These are phyloP conservation scores for Leucosticte australis DNA, from an alignment of 2,113 vertebrate species.

Conservation along the genomic window DNA sequence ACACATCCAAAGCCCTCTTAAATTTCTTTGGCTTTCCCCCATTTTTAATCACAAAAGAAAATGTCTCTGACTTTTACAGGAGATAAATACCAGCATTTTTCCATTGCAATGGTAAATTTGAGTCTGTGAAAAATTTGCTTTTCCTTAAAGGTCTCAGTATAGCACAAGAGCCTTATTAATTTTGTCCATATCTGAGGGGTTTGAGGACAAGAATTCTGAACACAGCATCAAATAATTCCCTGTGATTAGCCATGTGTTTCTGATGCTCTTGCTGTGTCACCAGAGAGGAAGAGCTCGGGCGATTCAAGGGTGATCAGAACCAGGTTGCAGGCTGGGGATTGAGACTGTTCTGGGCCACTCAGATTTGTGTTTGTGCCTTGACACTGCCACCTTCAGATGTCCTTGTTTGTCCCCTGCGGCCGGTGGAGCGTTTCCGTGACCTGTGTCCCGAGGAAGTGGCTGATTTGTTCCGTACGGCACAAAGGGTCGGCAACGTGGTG, in stretches of 20 bases:
- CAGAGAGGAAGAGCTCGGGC: background rate
- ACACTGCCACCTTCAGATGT: conserved; percentile 78
- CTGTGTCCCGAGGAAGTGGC: conserved; percentile 83
- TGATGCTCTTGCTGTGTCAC: background rate
- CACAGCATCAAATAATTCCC: background rate
- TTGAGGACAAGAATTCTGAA: background rate
- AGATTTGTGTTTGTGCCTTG: conserved; percentile 67
- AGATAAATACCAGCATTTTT: background rate
- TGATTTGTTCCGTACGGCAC: conserved; percentile 80
- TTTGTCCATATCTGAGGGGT: background rate
- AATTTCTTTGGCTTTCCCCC: background rate
- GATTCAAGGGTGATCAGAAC: background rate
- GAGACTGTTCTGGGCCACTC: background rate
- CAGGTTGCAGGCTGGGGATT: background rate
- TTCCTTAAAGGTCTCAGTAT: background rate
- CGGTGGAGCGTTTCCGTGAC: conserved; percentile 85
- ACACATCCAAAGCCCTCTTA: background rate
- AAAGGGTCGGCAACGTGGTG: conserved; percentile 81
- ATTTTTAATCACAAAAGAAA: background rate
- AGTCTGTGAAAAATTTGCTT: background rate
- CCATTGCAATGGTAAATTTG: background rate
- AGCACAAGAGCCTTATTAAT: background rate
- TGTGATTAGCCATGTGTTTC: background rate
- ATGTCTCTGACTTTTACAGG: background rate
- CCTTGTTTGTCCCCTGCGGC: conserved; percentile 85